Evolutionary conservation across 2,888 invertebrate species (phyloP).

Genomic region (Andricus quercusramuli): DNA sequence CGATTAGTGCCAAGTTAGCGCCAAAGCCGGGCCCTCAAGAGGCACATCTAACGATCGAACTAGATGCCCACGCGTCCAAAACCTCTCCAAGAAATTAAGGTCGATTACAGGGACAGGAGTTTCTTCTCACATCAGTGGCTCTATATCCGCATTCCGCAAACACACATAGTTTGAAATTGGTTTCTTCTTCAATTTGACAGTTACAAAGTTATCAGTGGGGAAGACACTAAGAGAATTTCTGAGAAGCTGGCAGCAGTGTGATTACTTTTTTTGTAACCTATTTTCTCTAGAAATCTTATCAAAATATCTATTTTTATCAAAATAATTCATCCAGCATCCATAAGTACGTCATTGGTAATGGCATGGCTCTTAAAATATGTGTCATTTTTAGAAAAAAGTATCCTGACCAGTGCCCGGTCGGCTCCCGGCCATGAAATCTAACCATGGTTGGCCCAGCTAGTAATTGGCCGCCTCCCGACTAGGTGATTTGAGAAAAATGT

Average conservation of each 20-base stretch:
- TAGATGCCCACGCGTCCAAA: constrained; percentile 22
- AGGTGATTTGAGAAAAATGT: no score
- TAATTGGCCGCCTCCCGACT: no score
- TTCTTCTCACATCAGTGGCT: neutral
- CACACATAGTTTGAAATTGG: neutral
- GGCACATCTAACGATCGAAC: constrained; percentile 11
- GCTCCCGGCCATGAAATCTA: no score
- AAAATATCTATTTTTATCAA: no score
- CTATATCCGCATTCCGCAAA: neutral
- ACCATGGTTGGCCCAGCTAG: no score
- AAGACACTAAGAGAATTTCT: neutral
- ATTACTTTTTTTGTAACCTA: neutral
- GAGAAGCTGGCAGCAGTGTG: neutral
- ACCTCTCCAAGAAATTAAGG: constrained; percentile 17
- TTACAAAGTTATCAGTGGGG: neutral
- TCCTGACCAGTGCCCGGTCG: no score
- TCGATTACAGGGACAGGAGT: neutral
- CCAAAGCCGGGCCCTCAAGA: neutral
- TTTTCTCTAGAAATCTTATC: neutral
- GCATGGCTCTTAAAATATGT: no score
- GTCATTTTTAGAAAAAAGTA: no score
- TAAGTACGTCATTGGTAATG: no score
- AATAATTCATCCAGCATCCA: no score
- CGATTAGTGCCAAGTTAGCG: constrained; percentile 30
- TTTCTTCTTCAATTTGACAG: constrained; percentile 1